phyloP scores from a whole-genome alignment of 2,797 vertebrate species.

The Mycteria americana region DNA sequence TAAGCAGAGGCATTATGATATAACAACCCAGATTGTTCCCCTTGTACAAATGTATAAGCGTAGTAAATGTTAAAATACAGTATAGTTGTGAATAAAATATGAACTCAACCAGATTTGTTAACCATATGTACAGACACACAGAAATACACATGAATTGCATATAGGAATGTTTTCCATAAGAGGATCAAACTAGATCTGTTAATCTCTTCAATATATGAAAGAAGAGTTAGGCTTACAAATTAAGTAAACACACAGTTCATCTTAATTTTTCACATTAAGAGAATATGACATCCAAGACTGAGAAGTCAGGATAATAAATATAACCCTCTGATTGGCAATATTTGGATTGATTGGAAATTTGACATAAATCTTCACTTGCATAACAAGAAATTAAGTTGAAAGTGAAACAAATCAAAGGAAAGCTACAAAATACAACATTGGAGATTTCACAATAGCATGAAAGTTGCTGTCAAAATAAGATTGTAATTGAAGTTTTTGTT shows the following conservation, averaged over 20 bases:
- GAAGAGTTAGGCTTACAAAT: not conserved
- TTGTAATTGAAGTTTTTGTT: not conserved
- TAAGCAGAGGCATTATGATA: not conserved
- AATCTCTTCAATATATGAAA: not conserved
- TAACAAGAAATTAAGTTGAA: not conserved
- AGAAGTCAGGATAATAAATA: not conserved
- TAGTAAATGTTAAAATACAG: constrained; percentile 8
- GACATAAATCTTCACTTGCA: not conserved
- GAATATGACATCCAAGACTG: not conserved
- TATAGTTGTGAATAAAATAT: constrained; percentile 21
- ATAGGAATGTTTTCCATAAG: not conserved
- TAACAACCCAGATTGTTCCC: not conserved
- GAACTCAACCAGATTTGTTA: not conserved
- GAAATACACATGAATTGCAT: not conserved
- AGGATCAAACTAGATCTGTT: not conserved
- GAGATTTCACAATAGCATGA: not conserved
- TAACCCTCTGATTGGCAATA: not conserved
- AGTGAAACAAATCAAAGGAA: not conserved
- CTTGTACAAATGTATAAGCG: not conserved
- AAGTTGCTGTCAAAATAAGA: not conserved
- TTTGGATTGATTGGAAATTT: not conserved
- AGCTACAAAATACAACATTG: not conserved
- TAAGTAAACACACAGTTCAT: not conserved
- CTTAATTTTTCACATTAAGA: not conserved
- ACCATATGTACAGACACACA: not conserved